Evolutionary conservation across 2,888 invertebrate species (phyloP).

Genomic region (Petrolisthes manimaculis): DNA sequence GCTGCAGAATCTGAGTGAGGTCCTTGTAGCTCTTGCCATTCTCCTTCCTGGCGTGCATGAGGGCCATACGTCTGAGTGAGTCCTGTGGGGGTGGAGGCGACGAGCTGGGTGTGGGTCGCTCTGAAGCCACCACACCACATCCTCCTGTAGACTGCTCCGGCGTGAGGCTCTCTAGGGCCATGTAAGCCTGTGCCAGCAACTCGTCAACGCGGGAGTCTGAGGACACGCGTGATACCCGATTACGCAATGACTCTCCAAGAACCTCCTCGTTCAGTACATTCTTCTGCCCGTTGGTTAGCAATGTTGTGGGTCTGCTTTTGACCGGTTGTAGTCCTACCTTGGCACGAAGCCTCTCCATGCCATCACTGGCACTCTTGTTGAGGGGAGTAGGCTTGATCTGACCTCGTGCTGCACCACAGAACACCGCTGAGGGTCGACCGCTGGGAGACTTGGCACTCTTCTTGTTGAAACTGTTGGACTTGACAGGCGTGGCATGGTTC

Average conservation of each 20-base stretch:
- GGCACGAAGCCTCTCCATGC: constrained; percentile 50
- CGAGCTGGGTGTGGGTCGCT: background rate
- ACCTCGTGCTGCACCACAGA: constrained; percentile 46
- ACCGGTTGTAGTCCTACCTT: constrained; percentile 2
- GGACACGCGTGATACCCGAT: constrained; percentile 48
- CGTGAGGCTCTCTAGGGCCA: constrained; percentile 61
- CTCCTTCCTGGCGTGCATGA: constrained; percentile 49
- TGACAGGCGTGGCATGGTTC: background rate
- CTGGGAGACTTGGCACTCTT: constrained; percentile 24
- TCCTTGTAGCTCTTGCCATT: constrained; percentile 65
- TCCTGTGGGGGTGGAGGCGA: constrained; percentile 19
- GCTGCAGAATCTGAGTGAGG: constrained; percentile 62
- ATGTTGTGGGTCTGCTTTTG: background rate
- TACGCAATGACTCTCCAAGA: background rate
- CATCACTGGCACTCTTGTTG: constrained; percentile 65
- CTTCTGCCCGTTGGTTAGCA: constrained; percentile 12
- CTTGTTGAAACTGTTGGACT: constrained; percentile 21
- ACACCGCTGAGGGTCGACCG: constrained; percentile 58
- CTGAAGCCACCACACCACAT: constrained; percentile 15
- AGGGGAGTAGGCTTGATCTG: constrained; percentile 55
- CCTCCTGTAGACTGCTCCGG: constrained; percentile 47
- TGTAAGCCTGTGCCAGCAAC: constrained; percentile 59
- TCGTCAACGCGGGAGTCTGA: constrained; percentile 64
- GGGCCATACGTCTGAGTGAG: constrained; percentile 39
- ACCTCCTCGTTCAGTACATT: background rate